Conservation (phyloP, 2,888 invertebrate species). For the Achlya flavicornis region DNA sequence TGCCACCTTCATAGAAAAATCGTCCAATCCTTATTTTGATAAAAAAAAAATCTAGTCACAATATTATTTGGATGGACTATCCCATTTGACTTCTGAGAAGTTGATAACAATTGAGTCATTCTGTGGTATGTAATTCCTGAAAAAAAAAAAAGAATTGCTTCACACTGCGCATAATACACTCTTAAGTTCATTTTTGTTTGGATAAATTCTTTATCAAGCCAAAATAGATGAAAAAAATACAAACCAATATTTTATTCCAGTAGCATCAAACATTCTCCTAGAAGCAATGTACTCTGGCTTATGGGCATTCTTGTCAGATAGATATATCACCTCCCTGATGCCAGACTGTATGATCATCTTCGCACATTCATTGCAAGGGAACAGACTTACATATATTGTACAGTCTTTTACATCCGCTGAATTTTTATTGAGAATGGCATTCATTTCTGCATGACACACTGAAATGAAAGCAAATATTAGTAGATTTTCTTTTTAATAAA, state of each 20-base stretch:
- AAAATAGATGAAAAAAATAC: constrained; percentile 25
- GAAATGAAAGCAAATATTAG: constrained; percentile 45
- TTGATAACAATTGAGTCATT: constrained; percentile 86
- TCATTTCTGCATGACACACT: constrained; percentile 99
- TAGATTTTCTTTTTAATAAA: too few relatives aligned
- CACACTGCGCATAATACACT: too few relatives aligned
- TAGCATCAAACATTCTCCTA: constrained; percentile 91
- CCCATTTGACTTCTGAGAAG: constrained; percentile 86
- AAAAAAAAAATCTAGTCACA: neutral
- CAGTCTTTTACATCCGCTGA: constrained; percentile 89
- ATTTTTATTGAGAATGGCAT: constrained; percentile 97
- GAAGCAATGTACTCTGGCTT: constrained; percentile 89
- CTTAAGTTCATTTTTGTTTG: too few relatives aligned
- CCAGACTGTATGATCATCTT: constrained; percentile 98
- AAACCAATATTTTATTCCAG: constrained; percentile 88
- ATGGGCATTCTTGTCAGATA: constrained; percentile 91
- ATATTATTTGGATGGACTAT: constrained; percentile 44
- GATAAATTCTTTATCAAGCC: neutral
- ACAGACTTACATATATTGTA: constrained; percentile 93
- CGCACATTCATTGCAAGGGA: constrained; percentile 99
- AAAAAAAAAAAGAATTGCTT: constrained; percentile 33
- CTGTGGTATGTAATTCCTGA: constrained; percentile 86
- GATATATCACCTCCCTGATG: constrained; percentile 90
- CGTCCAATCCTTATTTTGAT: too few relatives aligned
- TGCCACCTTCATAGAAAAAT: too few relatives aligned